Evolutionary conservation across 1,140 invertebrate species (phyloP), one percentile per base, ranked within the genome.

Genomic region (Glossosoma conforme): DNA sequence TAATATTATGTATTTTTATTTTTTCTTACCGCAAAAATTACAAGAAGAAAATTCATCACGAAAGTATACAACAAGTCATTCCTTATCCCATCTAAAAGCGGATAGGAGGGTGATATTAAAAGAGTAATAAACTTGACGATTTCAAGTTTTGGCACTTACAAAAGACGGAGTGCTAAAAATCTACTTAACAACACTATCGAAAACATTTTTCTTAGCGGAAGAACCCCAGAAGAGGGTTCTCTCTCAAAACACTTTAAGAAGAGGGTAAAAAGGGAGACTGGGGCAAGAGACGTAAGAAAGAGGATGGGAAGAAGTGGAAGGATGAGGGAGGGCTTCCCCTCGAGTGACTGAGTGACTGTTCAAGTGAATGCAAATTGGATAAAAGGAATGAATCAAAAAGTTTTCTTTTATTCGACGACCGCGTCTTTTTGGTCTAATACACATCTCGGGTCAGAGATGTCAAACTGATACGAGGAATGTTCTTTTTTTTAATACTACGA

Each of bases 361-460:
- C 56, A 50, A 58, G 56, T 54, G 51, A 58, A 58, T 58, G 56
- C 56, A 58, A 58, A 58, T 58, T 58, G 56, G 47, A 58, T 58
- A 54, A 58, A 58, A 58, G 50, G 56, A 58, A 58, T 53, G 51
- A 58, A 58, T 58, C 56, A 46, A 54, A 57, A 58, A 58, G 51
- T 58, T 58, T 54, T 33, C 51, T 53, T 58, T 53, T 17, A 40
- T 52, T 11, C 30, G 21, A n/a, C 32, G 50, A 37, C 56, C 24
- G 40, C 51, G 36, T 54, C 50, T 48, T 52, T 46, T 50, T 33
- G 47, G 43, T 36, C 42, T 1, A 32, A 43, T 50, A 42, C 37
- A 50, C 47, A 46, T 37, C n/a, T n/a, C n/a, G n/a, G n/a, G n/a
- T n/a, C n/a, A n/a, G n/a, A n/a, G n/a, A n/a, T n/a, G n/a, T n/a